Conservation (phyloP, 1,140 invertebrate species). For the Polypedilum vanderplanki region DNA sequence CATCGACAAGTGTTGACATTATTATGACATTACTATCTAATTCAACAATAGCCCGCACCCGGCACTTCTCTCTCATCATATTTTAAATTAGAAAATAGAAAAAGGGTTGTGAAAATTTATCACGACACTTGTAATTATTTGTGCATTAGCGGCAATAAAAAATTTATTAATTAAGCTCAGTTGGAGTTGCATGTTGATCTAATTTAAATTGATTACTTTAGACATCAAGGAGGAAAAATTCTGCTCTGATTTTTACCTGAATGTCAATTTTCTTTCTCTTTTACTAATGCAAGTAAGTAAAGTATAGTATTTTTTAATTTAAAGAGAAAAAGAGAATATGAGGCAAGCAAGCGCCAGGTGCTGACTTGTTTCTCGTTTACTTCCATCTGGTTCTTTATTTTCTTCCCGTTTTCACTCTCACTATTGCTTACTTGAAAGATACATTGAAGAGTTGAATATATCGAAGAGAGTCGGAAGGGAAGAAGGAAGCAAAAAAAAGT, state of each 20-base stretch:
- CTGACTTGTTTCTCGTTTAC: not conserved
- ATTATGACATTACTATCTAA: constrained; percentile 5
- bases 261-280: not conserved
- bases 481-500: not conserved
- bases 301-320: not conserved
- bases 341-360: not conserved
- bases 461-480: not conserved
- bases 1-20: not conserved
- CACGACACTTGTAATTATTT: constrained; percentile 18
- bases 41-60: constrained; percentile 8
- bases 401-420: not conserved
- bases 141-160: constrained; percentile 4
- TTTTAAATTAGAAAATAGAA: too few relatives aligned
- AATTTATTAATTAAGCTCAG: not conserved
- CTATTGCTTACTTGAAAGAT: not conserved
- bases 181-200: not conserved
- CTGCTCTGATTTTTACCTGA: constrained; percentile 4
- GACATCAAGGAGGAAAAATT: not conserved
- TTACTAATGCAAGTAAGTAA: not conserved
- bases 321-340: not conserved
- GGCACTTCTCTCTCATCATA: not conserved
- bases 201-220: constrained; percentile 8
- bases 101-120: not conserved
- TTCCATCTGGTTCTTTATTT: not conserved
- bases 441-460: too few relatives aligned